Percentiles rank a stretch among this genome's conserved stretches.
Conservation (phyloP, 1,140 invertebrate genomes). For the Eufriesea mexicana region DNA sequence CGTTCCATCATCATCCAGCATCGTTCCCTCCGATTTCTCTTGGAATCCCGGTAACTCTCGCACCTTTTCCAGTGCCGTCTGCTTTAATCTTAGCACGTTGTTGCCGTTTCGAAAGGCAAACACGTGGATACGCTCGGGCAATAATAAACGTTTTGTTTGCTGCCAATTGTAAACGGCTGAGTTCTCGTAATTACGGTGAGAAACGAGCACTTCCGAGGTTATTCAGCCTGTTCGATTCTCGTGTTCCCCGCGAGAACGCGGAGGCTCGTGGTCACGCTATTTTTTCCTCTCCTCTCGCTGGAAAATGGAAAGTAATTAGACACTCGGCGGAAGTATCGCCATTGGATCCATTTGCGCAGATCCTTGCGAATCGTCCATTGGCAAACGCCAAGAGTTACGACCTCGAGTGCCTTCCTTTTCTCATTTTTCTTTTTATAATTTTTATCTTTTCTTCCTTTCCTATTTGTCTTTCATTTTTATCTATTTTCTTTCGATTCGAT, state of each 20-base stretch:
- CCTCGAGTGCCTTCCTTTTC: too few species aligned
- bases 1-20: too few species aligned
- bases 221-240: background rate
- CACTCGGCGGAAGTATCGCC: background rate
- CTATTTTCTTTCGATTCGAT: too few species aligned
- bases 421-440: too few species aligned
- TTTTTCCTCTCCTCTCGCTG: background rate
- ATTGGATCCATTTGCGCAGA: background rate
- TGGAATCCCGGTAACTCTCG: background rate
- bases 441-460: background rate
- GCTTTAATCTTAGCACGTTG: background rate
- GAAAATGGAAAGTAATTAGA: background rate
- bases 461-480: too few species aligned
- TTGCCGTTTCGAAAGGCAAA: background rate
- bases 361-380: background rate
- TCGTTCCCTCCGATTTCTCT: background rate
- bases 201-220: background rate
- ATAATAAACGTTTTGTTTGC: conserved; percentile 33
- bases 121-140: background rate
- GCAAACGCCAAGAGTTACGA: background rate
- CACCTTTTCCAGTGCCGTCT: background rate
- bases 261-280: too few species aligned
- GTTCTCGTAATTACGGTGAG: conserved; percentile 26
- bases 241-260: background rate
- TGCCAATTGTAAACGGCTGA: background rate